phyloP scores from a whole-genome alignment of 2,113 vertebrate species.

The Grallaria varia region DNA sequence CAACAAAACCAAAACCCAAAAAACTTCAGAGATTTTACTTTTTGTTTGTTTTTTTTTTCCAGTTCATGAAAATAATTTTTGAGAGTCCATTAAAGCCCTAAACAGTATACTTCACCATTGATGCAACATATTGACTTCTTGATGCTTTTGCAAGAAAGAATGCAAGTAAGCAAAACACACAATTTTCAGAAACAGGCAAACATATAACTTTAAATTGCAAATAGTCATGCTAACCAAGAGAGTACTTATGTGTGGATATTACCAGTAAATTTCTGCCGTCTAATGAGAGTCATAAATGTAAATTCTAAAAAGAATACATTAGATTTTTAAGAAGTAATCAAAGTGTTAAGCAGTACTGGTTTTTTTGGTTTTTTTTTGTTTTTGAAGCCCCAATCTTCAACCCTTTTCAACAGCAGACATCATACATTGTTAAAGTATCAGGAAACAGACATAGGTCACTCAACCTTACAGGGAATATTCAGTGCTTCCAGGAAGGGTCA shows the following conservation, averaged over 20 bases:
- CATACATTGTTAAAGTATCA: neutral
- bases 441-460: neutral
- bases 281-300: neutral
- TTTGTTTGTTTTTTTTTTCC: neutral
- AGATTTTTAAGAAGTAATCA: neutral
- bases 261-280: neutral
- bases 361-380: too few relatives aligned
- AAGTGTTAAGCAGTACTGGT: neutral
- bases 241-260: neutral
- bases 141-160: neutral
- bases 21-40: neutral
- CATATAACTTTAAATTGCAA: neutral
- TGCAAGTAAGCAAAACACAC: neutral
- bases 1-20: neutral
- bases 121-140: neutral
- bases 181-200: neutral
- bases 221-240: neutral
- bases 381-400: neutral
- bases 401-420: neutral
- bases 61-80: neutral
- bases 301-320: neutral
- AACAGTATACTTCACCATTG: neutral
- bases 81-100: neutral
- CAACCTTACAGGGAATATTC: neutral
- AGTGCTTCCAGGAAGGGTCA: neutral